Percentiles rank a stretch among this genome's conserved stretches.
Conservation (phyloP, 2,113 vertebrate species). For the Mormyrus lacerda region DNA sequence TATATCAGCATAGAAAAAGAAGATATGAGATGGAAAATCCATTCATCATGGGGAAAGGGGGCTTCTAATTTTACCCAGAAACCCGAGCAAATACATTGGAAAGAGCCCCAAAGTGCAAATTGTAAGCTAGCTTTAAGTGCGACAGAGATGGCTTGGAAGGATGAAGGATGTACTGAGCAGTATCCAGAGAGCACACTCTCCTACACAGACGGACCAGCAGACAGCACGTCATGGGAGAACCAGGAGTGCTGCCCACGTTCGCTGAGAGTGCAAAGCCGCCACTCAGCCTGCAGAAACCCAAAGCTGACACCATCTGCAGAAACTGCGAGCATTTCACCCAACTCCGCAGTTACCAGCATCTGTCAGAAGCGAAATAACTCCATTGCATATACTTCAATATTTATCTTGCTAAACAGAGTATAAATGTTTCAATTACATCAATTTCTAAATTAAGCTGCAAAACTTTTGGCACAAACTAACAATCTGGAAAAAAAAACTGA, state of each 20-base stretch:
- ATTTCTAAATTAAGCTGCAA: not conserved
- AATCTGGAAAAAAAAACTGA: not conserved
- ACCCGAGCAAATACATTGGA: not conserved
- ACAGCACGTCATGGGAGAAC: not conserved
- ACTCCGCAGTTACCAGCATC: not conserved
- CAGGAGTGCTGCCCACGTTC: not conserved
- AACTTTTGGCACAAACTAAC: not conserved
- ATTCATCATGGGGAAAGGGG: not conserved
- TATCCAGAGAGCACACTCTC: not conserved
- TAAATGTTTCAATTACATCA: not conserved
- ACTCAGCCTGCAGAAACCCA: not conserved
- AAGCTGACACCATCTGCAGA: not conserved
- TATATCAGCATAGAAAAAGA: not conserved
- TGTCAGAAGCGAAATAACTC: not conserved
- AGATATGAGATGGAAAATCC: not conserved
- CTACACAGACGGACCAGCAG: not conserved
- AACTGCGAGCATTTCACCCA: not conserved
- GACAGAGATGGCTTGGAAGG: not conserved
- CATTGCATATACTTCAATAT: not conserved
- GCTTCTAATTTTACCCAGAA: not conserved
- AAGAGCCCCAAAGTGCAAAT: not conserved
- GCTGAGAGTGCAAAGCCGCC: not conserved
- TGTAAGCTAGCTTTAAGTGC: not conserved
- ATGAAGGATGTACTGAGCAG: not conserved
- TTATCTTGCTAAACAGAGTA: not conserved